Base-by-base conservation (phyloP, 2,797 vertebrate genomes). In the Siniperca undulata region DNA sequence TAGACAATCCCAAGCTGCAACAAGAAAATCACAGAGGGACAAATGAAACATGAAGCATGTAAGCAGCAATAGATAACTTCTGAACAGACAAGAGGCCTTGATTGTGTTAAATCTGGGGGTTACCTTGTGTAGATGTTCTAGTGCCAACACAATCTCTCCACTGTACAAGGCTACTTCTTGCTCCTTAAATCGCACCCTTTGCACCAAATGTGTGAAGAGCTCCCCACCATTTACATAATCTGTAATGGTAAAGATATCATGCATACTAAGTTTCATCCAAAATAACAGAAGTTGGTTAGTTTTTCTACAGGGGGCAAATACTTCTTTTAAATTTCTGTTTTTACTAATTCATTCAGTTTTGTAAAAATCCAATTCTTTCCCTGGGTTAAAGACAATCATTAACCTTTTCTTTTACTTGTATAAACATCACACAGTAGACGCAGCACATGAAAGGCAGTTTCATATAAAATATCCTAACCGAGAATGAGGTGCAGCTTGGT, bases 161-260 rank as follows among this genome's bases (percentile, higher is more conserved):
- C 97, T 97, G 91, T 99, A 99, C 92, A 99, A 95, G 36, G 96
- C 97, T 30, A 99, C 99, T 89, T 99, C 98, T 46, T 95, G 96
- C 92, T 99, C 98, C 91, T 97, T 97, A 93, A 99, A 99, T 78
- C 95, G 97, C 80, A 99, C 98, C 95, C 98, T 96, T 91, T 99
- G 99, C 86, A 99, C 98, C 96, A 99, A 96, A 90, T 99, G 98
- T 79, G 98, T 99, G 95, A 99, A 99, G 86, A 99, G 96, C 92
- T 99, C 99, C 70, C 98, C 99, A 62, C 98, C 98, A 78, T 98
- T 99, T 92, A 99, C 98, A 88, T 99, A 99, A 95, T 99, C 99
- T 99, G 82, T 20, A 73, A 81, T 0, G 6, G 60, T 30, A 30
- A 80, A 78, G 27, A 89, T 1, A 83, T 22, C 0, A 34, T n/a